Base-by-base conservation (phyloP, 2,888 invertebrate genomes). In the Camptogramma bilineatum region DNA sequence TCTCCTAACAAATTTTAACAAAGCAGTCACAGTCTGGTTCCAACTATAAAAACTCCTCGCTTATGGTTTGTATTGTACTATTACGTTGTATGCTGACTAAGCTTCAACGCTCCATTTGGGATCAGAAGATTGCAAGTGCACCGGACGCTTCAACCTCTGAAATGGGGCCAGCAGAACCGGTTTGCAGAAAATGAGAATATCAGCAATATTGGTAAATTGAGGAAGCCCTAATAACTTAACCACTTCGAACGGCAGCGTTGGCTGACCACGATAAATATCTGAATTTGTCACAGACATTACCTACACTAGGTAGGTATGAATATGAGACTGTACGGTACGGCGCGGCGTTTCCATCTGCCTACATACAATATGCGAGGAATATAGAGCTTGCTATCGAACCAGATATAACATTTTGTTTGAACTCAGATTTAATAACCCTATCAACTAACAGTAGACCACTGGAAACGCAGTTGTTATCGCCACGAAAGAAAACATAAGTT, bases 171-270 rank as follows among this genome's bases (percentile, higher is more conserved):
- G 47, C 39, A 47, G 9, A 80, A 85, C 85, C 75, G 75, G 85
- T 86, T 84, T 73, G 62, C 75, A 75, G 76, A 82, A 81, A 78
- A 81, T 76, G 73, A 75, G 76, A 83, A 81, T 78, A 80, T 77
- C 73, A 80, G 82, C 75, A 80, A 79, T 80, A 75, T 82, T 76
- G 75, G 79, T 78, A 82, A 84, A 86, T 86, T 84, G 82, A 86
- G 86, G 84, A 86, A 86, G 81, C 81, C 74, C 80, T 82, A 81
- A 83, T 82, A 86, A 84, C 76, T 75, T 77, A 75, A 75, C 68
- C 71, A 78, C 74, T 78, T 77, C 71, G 81, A 78, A 76, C 72
- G 61, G 47, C 70, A 63, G 69, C 66, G 67, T 71, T 73, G 59
- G 67, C 75, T 74, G 71, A 71, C 63, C 72, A 71, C 58, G 68